Conservation (phyloP, 2,797 vertebrate species). For the Schizopygopsis malacanthus region DNA sequence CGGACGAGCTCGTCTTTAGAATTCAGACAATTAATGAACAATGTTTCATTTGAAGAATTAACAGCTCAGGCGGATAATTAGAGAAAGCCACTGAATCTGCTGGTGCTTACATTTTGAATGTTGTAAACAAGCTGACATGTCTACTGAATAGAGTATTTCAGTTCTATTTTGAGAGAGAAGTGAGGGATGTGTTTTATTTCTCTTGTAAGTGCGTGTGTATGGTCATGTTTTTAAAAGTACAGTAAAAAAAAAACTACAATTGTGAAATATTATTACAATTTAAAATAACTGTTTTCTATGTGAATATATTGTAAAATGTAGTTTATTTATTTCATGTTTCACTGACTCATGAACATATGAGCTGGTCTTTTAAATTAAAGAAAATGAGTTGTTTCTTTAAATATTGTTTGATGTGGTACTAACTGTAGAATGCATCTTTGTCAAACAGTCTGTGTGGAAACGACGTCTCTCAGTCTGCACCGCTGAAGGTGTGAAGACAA, state of each 20-base stretch:
- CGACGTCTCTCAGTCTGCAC: neutral
- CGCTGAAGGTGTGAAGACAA: constrained; percentile 73
- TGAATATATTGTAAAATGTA: neutral
- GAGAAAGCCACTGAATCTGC: neutral
- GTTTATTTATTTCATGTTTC: too few relatives aligned
- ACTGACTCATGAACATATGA: too few relatives aligned
- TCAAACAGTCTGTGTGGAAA: neutral
- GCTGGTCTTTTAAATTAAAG: neutral
- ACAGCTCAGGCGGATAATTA: neutral
- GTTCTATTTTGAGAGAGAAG: neutral
- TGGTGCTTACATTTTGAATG: neutral
- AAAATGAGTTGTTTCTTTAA: neutral
- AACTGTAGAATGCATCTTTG: neutral
- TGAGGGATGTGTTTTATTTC: too few relatives aligned
- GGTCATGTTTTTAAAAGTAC: neutral
- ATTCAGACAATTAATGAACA: neutral
- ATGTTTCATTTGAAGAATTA: neutral
- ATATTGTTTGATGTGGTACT: neutral
- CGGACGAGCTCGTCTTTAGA: neutral
- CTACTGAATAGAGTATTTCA: too few relatives aligned
- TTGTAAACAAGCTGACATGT: neutral
- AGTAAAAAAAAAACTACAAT: neutral
- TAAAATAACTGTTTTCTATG: neutral
- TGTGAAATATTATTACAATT: neutral
- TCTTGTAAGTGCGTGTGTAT: too few relatives aligned